Evolutionary conservation across 2,113 vertebrate genomes (phyloP), one percentile per base, ranked within the genome.

Genomic region (Nibea coibor): DNA sequence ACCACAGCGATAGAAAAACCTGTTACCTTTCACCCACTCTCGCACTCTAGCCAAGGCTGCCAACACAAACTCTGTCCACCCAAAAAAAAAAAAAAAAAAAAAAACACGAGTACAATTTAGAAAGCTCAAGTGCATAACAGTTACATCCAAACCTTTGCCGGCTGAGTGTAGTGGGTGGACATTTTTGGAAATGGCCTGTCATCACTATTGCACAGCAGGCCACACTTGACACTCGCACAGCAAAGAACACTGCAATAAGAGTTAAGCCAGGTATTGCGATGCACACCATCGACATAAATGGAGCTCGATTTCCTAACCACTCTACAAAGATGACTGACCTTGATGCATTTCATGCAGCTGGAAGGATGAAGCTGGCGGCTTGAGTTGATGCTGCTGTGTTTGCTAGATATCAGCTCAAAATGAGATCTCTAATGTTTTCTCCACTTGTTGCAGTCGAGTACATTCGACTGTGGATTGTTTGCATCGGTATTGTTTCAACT

Each of bases 161-260:
- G 53, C 57, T 72, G 71, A 87, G 56, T 68, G 80, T 63, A 65
- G 88, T 90, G 83, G 88, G 87, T 73, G 87, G 88, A 84, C 79
- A 86, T 75, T 66, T 86, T 85, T 68, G 64, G 58, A 82, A 90
- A 81, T 68, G 81, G 88, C 70, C 67, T 72, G 73, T 82, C 80
- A 80, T 90, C 51, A 43, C 81, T 85, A 79, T 72, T 85, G 70
- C 76, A 81, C 81, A 78, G 69, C 35, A 63, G 79, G 72, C 84
- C 72, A 80, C 74, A 82, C 88, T 89, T 86, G 78, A 90, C 83
- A 84, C 80, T 66, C 78, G 83, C 70, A 63, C 68, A 70, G 64
- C 64, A 72, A 24, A 79, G 81, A 83, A 64, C 63, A 43, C 16
- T 57, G 82, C 69, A 79, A 87, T 84, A 72, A 78, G 42, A 72